phyloP scores from a whole-genome alignment of 2,888 invertebrate genomes.

The Monochamus alternatus region DNA sequence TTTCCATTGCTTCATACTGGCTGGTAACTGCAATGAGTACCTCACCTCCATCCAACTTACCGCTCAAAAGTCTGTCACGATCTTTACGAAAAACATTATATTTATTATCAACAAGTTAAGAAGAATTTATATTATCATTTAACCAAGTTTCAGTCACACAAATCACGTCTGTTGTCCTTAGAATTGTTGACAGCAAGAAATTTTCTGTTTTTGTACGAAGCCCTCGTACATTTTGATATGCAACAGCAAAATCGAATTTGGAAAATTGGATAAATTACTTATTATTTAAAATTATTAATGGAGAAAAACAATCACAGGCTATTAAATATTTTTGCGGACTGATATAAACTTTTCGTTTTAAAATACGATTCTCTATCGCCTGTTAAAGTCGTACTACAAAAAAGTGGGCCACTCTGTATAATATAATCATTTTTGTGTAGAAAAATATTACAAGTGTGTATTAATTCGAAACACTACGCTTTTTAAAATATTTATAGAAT shows the following conservation, averaged over 20 bases:
- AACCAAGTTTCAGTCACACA: constrained; percentile 2
- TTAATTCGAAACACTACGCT: no score
- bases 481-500: no score
- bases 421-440: no score
- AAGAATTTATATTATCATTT: neutral
- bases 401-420: no score
- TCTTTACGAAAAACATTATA: constrained; percentile 3
- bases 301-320: no score
- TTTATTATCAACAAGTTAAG: neutral
- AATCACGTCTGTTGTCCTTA: neutral
- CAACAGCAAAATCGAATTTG: neutral
- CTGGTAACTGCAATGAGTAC: constrained; percentile 11
- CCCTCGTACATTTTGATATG: constrained; percentile 3
- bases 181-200: neutral
- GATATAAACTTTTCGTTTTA: no score
- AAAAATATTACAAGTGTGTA: no score
- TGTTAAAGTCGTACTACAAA: no score
- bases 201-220: neutral
- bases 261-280: constrained; percentile 19
- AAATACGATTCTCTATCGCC: no score
- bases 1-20: neutral
- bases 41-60: constrained; percentile 12
- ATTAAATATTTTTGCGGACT: no score
- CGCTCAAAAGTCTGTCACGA: neutral
- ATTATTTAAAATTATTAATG: no score